A percentile compares a stretch with the other conserved stretches of the same genome.
Conservation (phyloP, 2,888 invertebrate genomes). For the Atherix ibis region DNA sequence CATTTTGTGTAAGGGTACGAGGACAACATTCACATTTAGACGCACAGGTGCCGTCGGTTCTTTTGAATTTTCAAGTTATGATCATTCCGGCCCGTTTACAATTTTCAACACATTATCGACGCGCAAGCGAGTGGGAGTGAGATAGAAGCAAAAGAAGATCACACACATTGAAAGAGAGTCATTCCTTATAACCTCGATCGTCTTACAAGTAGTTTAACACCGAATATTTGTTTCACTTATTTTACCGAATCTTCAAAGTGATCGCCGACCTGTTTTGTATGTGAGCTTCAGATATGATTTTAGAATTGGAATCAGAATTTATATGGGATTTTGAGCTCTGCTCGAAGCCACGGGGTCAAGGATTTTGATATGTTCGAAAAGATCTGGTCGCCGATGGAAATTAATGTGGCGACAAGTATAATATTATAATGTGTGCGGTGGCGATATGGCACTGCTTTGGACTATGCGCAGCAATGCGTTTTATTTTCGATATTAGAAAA, state of each 20-base stretch:
- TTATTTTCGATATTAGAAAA: too few species aligned
- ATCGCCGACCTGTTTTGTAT: constrained; percentile 7
- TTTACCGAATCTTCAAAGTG: constrained; percentile 5
- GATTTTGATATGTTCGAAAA: not conserved
- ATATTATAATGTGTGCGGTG: too few species aligned
- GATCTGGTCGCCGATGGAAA: too few species aligned
- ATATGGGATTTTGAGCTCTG: too few species aligned
- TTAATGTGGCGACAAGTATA: too few species aligned
- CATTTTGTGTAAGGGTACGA: too few species aligned
- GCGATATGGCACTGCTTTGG: too few species aligned
- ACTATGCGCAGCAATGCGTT: too few species aligned
- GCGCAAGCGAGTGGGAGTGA: too few species aligned
- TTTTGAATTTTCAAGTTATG: constrained; percentile 3
- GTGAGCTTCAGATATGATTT: constrained; percentile 2
- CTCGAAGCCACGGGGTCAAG: too few species aligned
- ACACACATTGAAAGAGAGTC: not conserved
- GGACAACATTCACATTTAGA: too few species aligned
- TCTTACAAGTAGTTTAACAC: constrained; percentile 5
- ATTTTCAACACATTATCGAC: not conserved
- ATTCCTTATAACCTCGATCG: not conserved
- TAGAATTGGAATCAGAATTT: too few species aligned
- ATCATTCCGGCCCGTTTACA: not conserved
- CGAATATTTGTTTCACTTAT: constrained; percentile 7
- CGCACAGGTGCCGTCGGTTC: constrained; percentile 9
- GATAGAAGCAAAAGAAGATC: not conserved